Conservation (phyloP, 1,140 invertebrate species). For the Drosophila oshimai region DNA sequence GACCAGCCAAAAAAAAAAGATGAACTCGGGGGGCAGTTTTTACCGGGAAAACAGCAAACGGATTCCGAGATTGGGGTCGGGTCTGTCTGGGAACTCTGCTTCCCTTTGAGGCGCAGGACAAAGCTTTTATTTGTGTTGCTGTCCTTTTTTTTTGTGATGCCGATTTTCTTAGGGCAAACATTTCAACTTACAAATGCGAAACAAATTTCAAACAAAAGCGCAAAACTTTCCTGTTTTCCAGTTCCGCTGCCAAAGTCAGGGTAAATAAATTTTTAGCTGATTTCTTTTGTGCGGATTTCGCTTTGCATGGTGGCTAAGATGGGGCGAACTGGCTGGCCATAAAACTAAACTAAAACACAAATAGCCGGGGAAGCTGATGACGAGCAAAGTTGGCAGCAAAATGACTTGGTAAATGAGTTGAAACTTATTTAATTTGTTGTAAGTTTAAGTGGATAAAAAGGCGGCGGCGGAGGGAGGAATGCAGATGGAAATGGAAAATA, state of each 20-base stretch:
- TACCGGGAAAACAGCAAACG: constrained; percentile 14
- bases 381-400: constrained; percentile 63
- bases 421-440: constrained; percentile 79
- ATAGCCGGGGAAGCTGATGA: constrained; percentile 50
- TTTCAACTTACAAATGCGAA: constrained; percentile 81
- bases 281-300: constrained; percentile 60
- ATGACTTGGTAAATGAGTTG: constrained; percentile 77
- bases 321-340: constrained; percentile 22
- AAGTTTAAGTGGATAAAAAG: constrained; percentile 53
- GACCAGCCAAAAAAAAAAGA: not conserved
- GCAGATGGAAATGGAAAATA: not conserved
- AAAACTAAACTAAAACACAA: constrained; percentile 77
- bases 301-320: constrained; percentile 46
- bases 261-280: constrained; percentile 75
- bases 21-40: constrained; percentile 11
- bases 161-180: constrained; percentile 53
- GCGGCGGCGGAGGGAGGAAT: not conserved
- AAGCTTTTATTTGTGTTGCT: constrained; percentile 69
- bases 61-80: constrained; percentile 27
- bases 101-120: constrained; percentile 31
- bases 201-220: constrained; percentile 81
- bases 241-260: constrained; percentile 30
- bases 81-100: constrained; percentile 12
- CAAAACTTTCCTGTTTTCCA: constrained; percentile 62
- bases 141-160: constrained; percentile 26